Conservation (phyloP, 1,140 invertebrate genomes). For the Wiebesia pumilae region DNA sequence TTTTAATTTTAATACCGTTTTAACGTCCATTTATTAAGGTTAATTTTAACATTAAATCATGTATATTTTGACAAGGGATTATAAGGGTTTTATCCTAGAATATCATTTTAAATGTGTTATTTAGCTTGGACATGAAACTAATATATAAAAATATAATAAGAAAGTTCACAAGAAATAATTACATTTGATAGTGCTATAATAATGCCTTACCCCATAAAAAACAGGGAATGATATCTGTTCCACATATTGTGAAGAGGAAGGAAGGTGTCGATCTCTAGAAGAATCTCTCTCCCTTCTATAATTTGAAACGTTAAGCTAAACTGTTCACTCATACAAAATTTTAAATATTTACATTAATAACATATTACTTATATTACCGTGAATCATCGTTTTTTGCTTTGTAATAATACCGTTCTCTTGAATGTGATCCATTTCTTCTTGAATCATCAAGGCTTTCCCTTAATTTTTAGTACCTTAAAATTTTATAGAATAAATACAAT, state of each 20-base stretch:
- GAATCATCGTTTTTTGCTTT: constrained; percentile 23
- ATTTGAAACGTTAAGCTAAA: not conserved
- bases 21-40: too few relatives aligned
- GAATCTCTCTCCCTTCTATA: constrained; percentile 15
- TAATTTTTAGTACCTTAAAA: constrained; percentile 7
- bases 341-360: not conserved
- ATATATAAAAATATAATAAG: not conserved
- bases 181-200: not conserved
- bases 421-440: constrained; percentile 30
- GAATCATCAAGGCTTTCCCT: not conserved
- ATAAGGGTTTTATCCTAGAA: too few relatives aligned
- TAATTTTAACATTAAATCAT: not conserved
- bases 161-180: not conserved
- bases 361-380: constrained; percentile 2
- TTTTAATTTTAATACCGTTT: too few relatives aligned
- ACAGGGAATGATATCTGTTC: constrained; percentile 26
- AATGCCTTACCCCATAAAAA: constrained; percentile 26
- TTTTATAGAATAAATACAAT: not conserved
- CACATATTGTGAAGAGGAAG: not conserved
- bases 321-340: not conserved
- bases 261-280: not conserved
- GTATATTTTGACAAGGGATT: too few relatives aligned
- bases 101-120: too few relatives aligned
- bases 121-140: too few relatives aligned
- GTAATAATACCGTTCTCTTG: constrained; percentile 22